Evolutionary conservation across 2,797 vertebrate species (phyloP).

Genomic region (Microtus agrestis): DNA sequence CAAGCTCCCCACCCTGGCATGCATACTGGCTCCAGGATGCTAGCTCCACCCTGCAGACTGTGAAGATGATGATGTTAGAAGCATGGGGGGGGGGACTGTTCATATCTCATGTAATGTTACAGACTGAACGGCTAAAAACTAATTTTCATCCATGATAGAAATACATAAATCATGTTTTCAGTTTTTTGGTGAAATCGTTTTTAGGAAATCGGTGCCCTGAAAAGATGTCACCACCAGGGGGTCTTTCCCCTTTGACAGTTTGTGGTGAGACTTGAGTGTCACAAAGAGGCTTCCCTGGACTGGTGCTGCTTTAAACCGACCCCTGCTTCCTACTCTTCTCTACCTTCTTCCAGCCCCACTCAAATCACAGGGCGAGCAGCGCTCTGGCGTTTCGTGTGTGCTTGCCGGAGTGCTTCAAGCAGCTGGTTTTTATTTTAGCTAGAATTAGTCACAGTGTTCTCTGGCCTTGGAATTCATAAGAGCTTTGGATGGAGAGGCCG

Average conservation of each 20-base stretch:
- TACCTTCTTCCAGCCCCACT: constrained; percentile 27
- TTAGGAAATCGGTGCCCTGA: not conserved
- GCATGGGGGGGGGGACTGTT: not conserved
- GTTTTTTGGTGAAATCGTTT: constrained; percentile 9
- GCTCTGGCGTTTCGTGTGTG: constrained; percentile 49
- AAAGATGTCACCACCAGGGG: not conserved
- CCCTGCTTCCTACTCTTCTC: not conserved
- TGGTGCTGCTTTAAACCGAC: not conserved
- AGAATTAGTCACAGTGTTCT: constrained; percentile 81
- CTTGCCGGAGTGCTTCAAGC: constrained; percentile 48
- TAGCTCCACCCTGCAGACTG: not conserved
- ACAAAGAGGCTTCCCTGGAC: not conserved
- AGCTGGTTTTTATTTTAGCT: constrained; percentile 81
- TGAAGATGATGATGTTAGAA: constrained; percentile 8
- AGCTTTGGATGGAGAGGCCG: constrained; percentile 71
- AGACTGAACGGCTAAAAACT: constrained; percentile 18
- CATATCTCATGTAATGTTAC: constrained; percentile 42
- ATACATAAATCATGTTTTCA: constrained; percentile 5
- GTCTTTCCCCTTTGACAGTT: not conserved
- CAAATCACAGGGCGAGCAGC: constrained; percentile 11
- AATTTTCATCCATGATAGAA: constrained; percentile 13
- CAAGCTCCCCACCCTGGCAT: not conserved
- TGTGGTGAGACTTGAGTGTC: not conserved
- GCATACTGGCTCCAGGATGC: not conserved
- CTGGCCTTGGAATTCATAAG: constrained; percentile 77